Conservation (phyloP, 2,797 vertebrate species). For the Furcifer pardalis region DNA sequence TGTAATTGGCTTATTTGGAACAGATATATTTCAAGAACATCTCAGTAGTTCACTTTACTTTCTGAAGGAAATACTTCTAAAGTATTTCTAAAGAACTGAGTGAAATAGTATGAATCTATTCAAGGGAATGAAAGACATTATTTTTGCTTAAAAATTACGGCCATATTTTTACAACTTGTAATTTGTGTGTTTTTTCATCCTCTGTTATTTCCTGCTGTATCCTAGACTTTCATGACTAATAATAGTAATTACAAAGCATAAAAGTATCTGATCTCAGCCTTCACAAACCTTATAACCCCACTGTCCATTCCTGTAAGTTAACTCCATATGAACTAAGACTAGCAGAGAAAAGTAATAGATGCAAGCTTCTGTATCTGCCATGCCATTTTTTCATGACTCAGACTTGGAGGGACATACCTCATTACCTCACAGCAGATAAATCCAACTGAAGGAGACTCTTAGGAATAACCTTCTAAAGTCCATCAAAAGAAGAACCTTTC, state of each 20-base stretch:
- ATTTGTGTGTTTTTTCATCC: neutral
- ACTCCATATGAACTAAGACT: too few species aligned
- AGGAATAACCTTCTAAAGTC: neutral
- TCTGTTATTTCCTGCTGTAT: neutral
- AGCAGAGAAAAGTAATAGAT: neutral
- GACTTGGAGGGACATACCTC: too few species aligned
- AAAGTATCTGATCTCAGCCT: neutral
- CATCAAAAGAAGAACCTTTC: neutral
- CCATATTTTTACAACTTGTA: neutral
- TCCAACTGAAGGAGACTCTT: neutral
- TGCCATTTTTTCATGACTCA: neutral
- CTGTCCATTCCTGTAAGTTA: too few species aligned
- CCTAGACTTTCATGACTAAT: neutral
- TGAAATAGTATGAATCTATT: neutral
- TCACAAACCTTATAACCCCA: neutral
- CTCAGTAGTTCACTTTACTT: neutral
- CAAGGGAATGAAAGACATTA: neutral
- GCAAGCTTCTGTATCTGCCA: neutral
- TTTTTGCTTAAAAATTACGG: neutral
- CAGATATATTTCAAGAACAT: neutral
- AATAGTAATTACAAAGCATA: neutral
- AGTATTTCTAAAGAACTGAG: neutral
- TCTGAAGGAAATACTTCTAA: neutral
- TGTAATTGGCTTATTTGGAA: slow-evolving; percentile 25
- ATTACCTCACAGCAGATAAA: too few species aligned